These are phyloP conservation scores for Caenorhabditis doughertyi DNA, from an alignment of 2,888 invertebrate genomes.

Conservation along the genomic window DNA sequence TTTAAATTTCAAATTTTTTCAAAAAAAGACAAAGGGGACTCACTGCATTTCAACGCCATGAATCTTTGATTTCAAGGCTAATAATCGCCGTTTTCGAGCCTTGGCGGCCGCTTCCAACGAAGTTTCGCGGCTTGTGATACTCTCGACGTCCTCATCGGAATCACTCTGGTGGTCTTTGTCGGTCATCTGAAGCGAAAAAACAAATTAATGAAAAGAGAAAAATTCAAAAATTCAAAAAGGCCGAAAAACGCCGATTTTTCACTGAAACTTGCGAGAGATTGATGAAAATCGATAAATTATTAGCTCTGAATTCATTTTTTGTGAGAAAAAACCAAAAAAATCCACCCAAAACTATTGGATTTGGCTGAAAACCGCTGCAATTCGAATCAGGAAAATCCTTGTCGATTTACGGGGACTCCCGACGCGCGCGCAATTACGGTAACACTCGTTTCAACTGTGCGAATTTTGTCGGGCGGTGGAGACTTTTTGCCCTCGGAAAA, in stretches of 20 bases:
- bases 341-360: neutral
- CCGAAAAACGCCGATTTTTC: conserved; percentile 10
- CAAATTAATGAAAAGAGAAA: neutral
- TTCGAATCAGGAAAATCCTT: conserved; percentile 1
- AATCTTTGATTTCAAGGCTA: conserved; percentile 71
- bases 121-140: conserved; percentile 58
- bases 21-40: too few species aligned
- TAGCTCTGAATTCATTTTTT: neutral
- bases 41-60: conserved; percentile 72
- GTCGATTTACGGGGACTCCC: conserved; percentile 52
- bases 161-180: conserved; percentile 58
- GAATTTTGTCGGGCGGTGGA: conserved; percentile 58
- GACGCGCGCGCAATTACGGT: conserved; percentile 42
- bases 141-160: conserved; percentile 69
- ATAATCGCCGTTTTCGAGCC: conserved; percentile 66
- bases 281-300: neutral
- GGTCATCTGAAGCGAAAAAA: conserved; percentile 34
- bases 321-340: neutral
- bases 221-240: neutral
- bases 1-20: neutral
- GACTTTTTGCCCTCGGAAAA: conserved; percentile 18
- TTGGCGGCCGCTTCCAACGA: conserved; percentile 67
- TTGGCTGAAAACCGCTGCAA: conserved; percentile 1
- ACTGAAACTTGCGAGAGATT: neutral
- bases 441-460: conserved; percentile 49